Conservation (phyloP, 2,113 vertebrate species). For the Bagarius yarrelli region DNA sequence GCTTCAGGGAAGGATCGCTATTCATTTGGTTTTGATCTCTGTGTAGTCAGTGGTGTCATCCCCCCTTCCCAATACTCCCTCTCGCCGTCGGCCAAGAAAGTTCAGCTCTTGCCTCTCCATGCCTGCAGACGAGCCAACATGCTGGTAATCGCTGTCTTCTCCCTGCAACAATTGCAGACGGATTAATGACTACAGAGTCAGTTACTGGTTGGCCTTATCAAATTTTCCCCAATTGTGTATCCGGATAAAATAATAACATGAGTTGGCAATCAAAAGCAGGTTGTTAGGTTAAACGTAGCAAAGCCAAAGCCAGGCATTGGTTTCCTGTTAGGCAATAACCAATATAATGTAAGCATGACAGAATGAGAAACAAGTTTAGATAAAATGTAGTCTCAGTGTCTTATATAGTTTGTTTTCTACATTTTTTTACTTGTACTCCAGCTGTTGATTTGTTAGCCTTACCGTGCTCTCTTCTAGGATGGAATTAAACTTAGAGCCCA, state of each 20-base stretch:
- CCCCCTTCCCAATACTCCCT: slow-evolving; percentile 68
- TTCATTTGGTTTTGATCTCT: slow-evolving; percentile 80
- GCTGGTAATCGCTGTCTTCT: slow-evolving; percentile 77
- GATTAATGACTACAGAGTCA: neutral
- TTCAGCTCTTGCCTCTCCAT: slow-evolving; percentile 77
- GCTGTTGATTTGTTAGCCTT: slow-evolving; percentile 63
- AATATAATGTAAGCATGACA: slow-evolving; percentile 57
- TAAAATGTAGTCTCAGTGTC: slow-evolving; percentile 36
- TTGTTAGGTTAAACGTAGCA: slow-evolving; percentile 25
- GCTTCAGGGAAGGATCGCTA: slow-evolving; percentile 78
- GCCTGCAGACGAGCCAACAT: slow-evolving; percentile 71
- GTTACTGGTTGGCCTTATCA: neutral
- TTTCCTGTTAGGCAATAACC: slow-evolving; percentile 57
- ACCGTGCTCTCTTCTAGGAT: slow-evolving; percentile 83
- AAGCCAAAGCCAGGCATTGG: slow-evolving; percentile 27
- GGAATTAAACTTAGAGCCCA: slow-evolving; percentile 85
- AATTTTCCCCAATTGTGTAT: neutral
- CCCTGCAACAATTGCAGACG: slow-evolving; percentile 61
- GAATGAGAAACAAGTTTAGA: slow-evolving; percentile 53
- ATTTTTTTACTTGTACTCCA: slow-evolving; percentile 26
- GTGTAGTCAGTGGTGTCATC: slow-evolving; percentile 75
- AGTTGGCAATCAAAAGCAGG: slow-evolving; percentile 30
- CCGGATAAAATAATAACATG: slow-evolving; percentile 21
- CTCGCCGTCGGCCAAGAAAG: slow-evolving; percentile 67
- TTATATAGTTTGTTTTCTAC: slow-evolving; percentile 9